Conservation (phyloP, 2,113 vertebrate genomes). For the Microtus richardsoni region DNA sequence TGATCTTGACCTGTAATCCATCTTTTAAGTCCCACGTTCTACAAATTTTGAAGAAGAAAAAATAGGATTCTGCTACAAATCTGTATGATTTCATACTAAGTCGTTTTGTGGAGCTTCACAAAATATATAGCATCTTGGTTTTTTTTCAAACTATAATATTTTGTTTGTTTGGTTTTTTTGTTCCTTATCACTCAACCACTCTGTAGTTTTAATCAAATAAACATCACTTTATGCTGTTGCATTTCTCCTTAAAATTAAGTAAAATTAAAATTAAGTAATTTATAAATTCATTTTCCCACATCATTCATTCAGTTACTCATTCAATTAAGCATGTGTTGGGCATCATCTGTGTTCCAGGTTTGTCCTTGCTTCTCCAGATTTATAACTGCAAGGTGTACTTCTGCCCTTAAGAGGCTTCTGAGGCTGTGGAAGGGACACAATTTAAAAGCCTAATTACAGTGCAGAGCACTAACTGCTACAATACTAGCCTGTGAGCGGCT, state of each 20-base stretch:
- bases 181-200: neutral
- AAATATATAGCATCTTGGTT: neutral
- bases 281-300: neutral
- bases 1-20: neutral
- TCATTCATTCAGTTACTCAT: neutral
- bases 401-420: neutral
- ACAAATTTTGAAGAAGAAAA: neutral
- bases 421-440: neutral
- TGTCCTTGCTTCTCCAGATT: neutral
- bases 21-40: too few relatives aligned
- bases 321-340: neutral
- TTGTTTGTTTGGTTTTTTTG: neutral
- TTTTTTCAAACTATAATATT: neutral
- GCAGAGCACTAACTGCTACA: neutral
- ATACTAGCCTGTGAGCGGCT: neutral
- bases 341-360: neutral
- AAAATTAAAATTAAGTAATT: conserved; percentile 34
- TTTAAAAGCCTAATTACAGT: conserved; percentile 58
- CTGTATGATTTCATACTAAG: neutral
- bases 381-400: neutral
- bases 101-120: neutral
- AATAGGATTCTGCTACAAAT: neutral
- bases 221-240: neutral
- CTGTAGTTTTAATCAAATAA: neutral
- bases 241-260: conserved; percentile 8